Evolutionary conservation across 2,888 invertebrate species (phyloP).

Genomic region (Mythimna loreyi): DNA sequence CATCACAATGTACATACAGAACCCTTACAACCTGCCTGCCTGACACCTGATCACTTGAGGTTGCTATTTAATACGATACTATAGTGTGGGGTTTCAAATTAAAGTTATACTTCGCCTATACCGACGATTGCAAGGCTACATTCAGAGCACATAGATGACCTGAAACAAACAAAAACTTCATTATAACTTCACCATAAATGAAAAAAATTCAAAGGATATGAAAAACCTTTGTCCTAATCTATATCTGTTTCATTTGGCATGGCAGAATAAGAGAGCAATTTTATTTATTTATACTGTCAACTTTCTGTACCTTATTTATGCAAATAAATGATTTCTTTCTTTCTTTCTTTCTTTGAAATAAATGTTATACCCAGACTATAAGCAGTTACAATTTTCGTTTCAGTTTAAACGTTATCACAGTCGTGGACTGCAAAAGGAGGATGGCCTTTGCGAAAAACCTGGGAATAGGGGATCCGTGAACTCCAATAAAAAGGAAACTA

Average conservation of each 20-base stretch:
- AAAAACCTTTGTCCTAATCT: neutral
- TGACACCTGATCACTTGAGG: constrained; percentile 77
- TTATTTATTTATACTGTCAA: no score
- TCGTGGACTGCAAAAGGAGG: neutral
- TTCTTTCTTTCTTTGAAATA: no score
- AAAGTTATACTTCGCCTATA: constrained; percentile 52
- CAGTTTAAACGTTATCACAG: neutral
- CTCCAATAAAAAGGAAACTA: neutral
- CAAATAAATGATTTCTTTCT: no score
- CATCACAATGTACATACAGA: constrained; percentile 75
- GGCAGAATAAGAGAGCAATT: no score
- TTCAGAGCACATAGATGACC: constrained; percentile 56
- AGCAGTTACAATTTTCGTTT: neutral
- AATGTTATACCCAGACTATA: no score
- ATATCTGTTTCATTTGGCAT: no score
- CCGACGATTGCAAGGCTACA: constrained; percentile 48
- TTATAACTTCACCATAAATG: constrained; percentile 1
- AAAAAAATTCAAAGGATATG: neutral
- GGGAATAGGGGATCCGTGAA: neutral
- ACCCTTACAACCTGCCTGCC: constrained; percentile 71
- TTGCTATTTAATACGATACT: constrained; percentile 68
- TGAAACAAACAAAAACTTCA: constrained; percentile 62
- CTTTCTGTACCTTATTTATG: no score
- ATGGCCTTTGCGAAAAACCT: neutral
- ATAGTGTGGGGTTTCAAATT: constrained; percentile 59